A percentile compares a stretch with the other conserved stretches of the same genome.
phyloP scores from a whole-genome alignment of 2,797 vertebrate genomes.

The Uromys caudimaculatus region DNA sequence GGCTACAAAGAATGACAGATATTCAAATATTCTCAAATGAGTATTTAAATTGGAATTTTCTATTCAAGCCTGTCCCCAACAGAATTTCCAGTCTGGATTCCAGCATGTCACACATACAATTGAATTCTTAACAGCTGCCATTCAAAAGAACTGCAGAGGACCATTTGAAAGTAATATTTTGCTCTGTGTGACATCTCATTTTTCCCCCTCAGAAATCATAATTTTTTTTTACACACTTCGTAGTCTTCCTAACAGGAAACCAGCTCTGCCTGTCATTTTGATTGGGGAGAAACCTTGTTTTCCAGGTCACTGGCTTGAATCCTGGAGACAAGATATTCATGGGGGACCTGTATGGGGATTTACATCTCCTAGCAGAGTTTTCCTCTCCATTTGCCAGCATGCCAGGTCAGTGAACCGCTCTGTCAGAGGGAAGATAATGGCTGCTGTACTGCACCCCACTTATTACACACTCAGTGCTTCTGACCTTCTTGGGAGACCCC shows the following conservation, averaged over 20 bases:
- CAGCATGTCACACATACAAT: constrained; percentile 87
- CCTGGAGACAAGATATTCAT: constrained; percentile 92
- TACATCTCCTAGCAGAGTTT: constrained; percentile 94
- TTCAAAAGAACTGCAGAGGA: constrained; percentile 88
- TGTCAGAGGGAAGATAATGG: constrained; percentile 94
- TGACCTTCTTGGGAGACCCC: constrained; percentile 93
- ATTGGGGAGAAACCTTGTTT: constrained; percentile 91
- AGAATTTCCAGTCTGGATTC: constrained; percentile 85
- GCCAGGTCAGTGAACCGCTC: constrained; percentile 94
- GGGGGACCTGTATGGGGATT: constrained; percentile 92
- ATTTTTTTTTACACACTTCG: constrained; percentile 95
- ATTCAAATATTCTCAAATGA: constrained; percentile 88
- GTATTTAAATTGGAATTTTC: constrained; percentile 87
- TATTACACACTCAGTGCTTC: constrained; percentile 94
- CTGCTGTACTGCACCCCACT: constrained; percentile 89
- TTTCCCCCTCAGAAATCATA: constrained; percentile 92
- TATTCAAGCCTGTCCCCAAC: constrained; percentile 84
- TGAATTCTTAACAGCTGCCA: constrained; percentile 90
- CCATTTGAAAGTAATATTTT: constrained; percentile 94
- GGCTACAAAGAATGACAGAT: constrained; percentile 87
- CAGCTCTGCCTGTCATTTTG: constrained; percentile 93
- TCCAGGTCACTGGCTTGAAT: constrained; percentile 93
- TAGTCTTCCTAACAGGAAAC: constrained; percentile 90
- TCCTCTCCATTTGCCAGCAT: constrained; percentile 97
- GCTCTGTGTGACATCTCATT: constrained; percentile 93